Evolutionary conservation across 2,113 vertebrate genomes (phyloP).

Genomic region (Microtus richardsoni): DNA sequence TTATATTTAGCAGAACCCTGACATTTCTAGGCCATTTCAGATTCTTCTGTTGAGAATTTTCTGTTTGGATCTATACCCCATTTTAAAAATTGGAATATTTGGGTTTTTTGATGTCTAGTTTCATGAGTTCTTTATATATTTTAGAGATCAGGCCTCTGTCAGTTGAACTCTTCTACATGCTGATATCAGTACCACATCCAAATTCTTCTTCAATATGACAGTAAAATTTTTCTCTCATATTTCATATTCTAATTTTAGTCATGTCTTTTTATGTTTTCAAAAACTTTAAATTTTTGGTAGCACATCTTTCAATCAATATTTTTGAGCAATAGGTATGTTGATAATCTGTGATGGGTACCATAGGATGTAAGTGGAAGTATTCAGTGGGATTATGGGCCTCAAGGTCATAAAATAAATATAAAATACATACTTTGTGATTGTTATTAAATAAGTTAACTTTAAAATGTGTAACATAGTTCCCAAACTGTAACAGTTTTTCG

Average conservation of each 20-base stretch:
- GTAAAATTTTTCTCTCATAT: background rate
- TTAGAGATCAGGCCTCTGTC: background rate
- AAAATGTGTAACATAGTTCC: background rate
- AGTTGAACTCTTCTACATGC: background rate
- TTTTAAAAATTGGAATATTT: background rate
- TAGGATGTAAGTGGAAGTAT: background rate
- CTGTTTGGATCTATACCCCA: background rate
- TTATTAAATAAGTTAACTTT: constrained; percentile 1
- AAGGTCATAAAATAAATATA: constrained; percentile 22
- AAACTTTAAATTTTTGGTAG: background rate
- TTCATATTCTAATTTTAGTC: constrained; percentile 35
- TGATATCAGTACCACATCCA: background rate
- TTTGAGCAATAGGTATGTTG: background rate
- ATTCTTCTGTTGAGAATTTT: background rate
- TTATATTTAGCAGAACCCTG: too few relatives aligned
- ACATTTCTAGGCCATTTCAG: too few relatives aligned
- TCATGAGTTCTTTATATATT: background rate
- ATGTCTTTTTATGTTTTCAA: background rate
- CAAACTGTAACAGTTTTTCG: background rate
- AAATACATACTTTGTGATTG: constrained; percentile 41
- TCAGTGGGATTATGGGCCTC: background rate
- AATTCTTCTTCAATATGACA: background rate
- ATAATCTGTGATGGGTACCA: background rate
- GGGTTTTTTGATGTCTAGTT: background rate
- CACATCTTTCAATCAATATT: background rate